Evolutionary conservation across 2,888 invertebrate species (phyloP), one percentile per base, ranked within the genome.

Genomic region (Metalampra italica): DNA sequence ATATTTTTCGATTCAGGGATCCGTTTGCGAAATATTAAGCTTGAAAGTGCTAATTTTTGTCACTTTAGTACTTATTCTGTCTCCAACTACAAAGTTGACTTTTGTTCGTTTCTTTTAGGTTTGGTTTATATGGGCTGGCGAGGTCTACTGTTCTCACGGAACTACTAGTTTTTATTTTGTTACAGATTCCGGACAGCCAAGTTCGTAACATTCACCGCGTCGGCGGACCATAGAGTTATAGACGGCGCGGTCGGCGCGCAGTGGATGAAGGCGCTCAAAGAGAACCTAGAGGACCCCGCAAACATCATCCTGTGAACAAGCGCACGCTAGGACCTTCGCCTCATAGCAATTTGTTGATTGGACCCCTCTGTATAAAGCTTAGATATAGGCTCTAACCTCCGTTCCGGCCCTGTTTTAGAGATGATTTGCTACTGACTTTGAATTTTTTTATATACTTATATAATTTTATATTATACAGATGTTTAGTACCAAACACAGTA

Each of bases 161-260:
- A n/a, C n/a, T n/a, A n/a, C n/a, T n/a, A n/a, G n/a, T n/a, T 22
- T 22, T 22, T 7, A 36, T 36, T 11, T 36, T 36, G 36, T 9
- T n/a, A n/a, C 72, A 96, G 96, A 64, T 96, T 93, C 82, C 92
- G 91, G 60, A 89, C 91, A 63, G 93, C 94, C 1, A 93, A 94
- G 61, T 93, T 94, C 73, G 92, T 99, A 89, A 93, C 93, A 39
- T 98, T 98, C 52, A 99, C 99, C 13, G 91, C 99, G 54, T 98
- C 98, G 61, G 97, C 97, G 68, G 99, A 99, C 88, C 99, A 99
- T 82, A 92, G 99, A 67, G 97, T 98, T 22, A 96, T 99, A 7
- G 99, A 99, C 82, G 99, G 99, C 44, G 99, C 99, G 60, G 95
- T 99, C 4, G 99, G 98, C 47, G 99, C 99, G 1, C 93, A 95